Evolutionary conservation across 2,888 invertebrate genomes (phyloP).

Genomic region (Ophion ventricosus): DNA sequence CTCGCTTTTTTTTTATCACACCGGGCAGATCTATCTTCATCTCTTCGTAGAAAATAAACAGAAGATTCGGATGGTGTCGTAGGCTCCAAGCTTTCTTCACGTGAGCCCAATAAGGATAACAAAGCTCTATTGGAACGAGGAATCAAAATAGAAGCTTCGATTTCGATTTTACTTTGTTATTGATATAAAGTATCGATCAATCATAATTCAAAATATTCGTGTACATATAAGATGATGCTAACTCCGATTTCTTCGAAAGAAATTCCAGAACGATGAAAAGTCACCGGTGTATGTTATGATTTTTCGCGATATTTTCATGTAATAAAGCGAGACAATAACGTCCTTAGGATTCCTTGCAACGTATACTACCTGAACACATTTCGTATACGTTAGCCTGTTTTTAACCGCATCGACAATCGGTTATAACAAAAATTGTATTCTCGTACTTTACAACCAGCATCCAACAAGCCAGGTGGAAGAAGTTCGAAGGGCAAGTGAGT

Average conservation of each 20-base stretch:
- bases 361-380: constrained; percentile 73
- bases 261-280: constrained; percentile 76
- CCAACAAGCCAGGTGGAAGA: constrained; percentile 22
- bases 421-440: not conserved
- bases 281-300: constrained; percentile 74
- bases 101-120: constrained; percentile 92
- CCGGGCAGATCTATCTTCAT: constrained; percentile 85
- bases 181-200: not conserved
- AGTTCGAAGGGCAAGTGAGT: constrained; percentile 30
- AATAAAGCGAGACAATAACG: constrained; percentile 76
- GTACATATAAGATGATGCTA: constrained; percentile 44
- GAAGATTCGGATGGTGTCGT: constrained; percentile 87
- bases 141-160: not conserved
- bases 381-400: constrained; percentile 3
- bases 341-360: constrained; percentile 80
- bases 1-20: constrained; percentile 86
- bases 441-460: constrained; percentile 35
- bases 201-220: no score
- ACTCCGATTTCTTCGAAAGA: constrained; percentile 76
- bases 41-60: constrained; percentile 93
- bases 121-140: constrained; percentile 85
- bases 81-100: constrained; percentile 90
- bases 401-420: not conserved
- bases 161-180: no score
- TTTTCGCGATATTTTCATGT: constrained; percentile 73